Evolutionary conservation across 1,140 invertebrate genomes (phyloP), one percentile per base, ranked within the genome.

Genomic region (Notospermus geniculatus): DNA sequence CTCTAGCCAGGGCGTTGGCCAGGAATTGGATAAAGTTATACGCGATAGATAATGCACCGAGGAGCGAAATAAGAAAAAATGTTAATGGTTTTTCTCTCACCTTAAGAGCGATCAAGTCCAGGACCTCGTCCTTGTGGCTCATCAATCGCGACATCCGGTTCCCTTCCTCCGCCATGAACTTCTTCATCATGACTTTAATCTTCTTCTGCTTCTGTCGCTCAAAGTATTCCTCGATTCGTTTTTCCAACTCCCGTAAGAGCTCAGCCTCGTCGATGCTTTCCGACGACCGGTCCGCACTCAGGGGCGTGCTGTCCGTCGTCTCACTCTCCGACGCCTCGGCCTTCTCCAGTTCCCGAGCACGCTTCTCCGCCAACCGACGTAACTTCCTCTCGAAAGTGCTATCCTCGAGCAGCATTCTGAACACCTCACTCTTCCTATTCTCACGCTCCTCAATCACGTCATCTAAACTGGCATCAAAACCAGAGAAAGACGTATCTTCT

Each of bases 381-480:
- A 50, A 9, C 25, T 50, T 50, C 25, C 9, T 27, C 25, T 50
- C 46, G n/a, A 50, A 27, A n/a, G 46, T n/a, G 4, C 5, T 50
- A 19, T 50, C 46, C 46, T 50, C 46, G 5, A 50, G n/a, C n/a
- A 50, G n/a, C 46, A 50, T 50, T 27, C n/a, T 19, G n/a, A 50
- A 50, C 25, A 50, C 25, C 9, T 50, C 19, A n/a, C 25, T 19
- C 25, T 27, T 50, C 4, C 46, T 5, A 23, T 19, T 7, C 19
- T 50, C 46, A 23, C 46, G 46, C n/a, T 50, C 46, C 19, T 27
- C 4, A 27, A 50, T 19, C 25, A 50, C 46, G 4, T 50, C 46
- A 50, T 50, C 46, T 50, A 50, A 50, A 50, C 46, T 50, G 4
- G n/a, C 46, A 50, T 27, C 46, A n/a, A 50, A 50, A 4, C 32